Evolutionary conservation across 1,140 invertebrate species (phyloP).

Genomic region (Ceratitis capitata): DNA sequence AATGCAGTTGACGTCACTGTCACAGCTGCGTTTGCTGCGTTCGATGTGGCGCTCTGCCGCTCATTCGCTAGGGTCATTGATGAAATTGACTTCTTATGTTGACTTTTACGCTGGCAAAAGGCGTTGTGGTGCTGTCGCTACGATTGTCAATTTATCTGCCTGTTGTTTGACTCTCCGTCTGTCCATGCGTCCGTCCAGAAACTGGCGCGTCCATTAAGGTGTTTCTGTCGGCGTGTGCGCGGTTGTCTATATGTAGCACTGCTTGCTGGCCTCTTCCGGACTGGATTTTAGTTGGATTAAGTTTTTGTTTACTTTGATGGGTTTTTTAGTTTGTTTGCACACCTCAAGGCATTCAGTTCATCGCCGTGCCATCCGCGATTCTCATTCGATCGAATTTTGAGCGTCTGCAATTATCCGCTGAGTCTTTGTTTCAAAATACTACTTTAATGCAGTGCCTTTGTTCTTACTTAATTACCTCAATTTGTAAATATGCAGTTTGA

Average conservation of each 20-base stretch:
- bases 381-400: neutral
- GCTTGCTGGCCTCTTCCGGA: slow-evolving; percentile 45
- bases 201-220: neutral
- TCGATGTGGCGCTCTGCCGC: slow-evolving; percentile 19
- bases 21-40: neutral
- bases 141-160: neutral
- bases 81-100: slow-evolving; percentile 65
- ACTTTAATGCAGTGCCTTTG: neutral
- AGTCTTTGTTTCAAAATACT: slow-evolving; percentile 10
- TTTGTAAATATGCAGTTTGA: slow-evolving; percentile 16
- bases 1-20: neutral
- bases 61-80: slow-evolving; percentile 51
- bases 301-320: slow-evolving; percentile 63
- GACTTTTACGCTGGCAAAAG: slow-evolving; percentile 50
- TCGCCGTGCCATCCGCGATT: neutral
- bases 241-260: neutral
- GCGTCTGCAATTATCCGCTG: neutral
- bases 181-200: neutral
- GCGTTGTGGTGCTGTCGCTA: slow-evolving; percentile 9
- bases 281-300: slow-evolving; percentile 64
- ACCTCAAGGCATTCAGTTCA: slow-evolving; percentile 60
- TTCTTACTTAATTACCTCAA: neutral
- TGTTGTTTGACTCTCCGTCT: too few relatives aligned
- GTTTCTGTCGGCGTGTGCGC: neutral
- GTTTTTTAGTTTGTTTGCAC: slow-evolving; percentile 64